phyloP scores from a whole-genome alignment of 2,888 invertebrate species.

The Proisotoma minuta region DNA sequence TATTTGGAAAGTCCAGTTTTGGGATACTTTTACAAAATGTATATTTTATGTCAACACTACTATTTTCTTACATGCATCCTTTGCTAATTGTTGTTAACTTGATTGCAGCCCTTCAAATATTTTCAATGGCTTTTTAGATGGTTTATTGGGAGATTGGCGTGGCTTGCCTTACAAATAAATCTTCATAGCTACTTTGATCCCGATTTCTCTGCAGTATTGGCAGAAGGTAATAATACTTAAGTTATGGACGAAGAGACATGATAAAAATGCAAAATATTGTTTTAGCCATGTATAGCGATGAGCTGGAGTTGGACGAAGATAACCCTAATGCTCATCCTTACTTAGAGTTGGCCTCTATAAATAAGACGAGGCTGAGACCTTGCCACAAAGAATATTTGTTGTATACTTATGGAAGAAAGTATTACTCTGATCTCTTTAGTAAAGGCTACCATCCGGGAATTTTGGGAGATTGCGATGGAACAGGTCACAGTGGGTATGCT shows the following conservation, averaged over 20 bases:
- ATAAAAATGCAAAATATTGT: too few relatives aligned
- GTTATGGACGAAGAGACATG: too few relatives aligned
- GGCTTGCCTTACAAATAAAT: conserved; percentile 40
- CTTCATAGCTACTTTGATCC: conserved; percentile 42
- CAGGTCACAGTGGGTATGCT: conserved; percentile 22
- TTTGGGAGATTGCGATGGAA: conserved; percentile 23
- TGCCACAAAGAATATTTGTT: conserved; percentile 61
- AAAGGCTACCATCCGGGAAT: conserved; percentile 23
- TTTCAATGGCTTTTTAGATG: conserved; percentile 47
- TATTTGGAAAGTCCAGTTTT: conserved; percentile 39
- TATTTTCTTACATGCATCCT: neutral
- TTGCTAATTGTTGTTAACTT: neutral
- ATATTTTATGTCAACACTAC: neutral
- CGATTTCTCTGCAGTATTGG: conserved; percentile 43
- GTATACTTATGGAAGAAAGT: conserved; percentile 55
- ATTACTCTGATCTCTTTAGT: conserved; percentile 55
- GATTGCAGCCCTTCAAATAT: conserved; percentile 45
- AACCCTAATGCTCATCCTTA: conserved; percentile 39
- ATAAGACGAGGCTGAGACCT: conserved; percentile 70
- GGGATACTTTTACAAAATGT: conserved; percentile 41
- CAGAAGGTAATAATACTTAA: conserved; percentile 35
- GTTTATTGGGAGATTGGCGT: conserved; percentile 45
- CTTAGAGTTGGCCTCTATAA: conserved; percentile 50
- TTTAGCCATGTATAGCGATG: conserved; percentile 24
- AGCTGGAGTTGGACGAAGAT: conserved; percentile 44